Conservation (phyloP, 2,113 vertebrate species). For the Emydocephalus ijimae region DNA sequence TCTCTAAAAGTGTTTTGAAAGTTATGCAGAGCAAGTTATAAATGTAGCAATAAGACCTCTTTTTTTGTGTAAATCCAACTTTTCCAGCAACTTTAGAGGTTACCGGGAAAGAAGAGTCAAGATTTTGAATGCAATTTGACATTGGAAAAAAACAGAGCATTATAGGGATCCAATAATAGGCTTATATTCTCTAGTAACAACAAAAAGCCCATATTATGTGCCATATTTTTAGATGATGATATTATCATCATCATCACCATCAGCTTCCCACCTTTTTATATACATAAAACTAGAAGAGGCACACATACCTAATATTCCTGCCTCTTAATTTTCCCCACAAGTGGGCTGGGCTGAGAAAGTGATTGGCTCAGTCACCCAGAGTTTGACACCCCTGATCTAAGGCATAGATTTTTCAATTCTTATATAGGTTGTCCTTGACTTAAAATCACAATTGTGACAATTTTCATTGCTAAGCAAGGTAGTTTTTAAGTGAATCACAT, state of each 20-base stretch:
- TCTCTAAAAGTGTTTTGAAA: not conserved
- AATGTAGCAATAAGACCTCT: not conserved
- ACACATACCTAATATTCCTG: not conserved
- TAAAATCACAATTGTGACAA: no score
- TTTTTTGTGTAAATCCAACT: not conserved
- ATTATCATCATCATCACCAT: not conserved
- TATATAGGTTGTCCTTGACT: not conserved
- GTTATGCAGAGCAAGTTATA: not conserved
- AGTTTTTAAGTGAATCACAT: no score
- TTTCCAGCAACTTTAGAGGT: not conserved
- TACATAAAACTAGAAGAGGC: not conserved
- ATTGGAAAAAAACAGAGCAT: not conserved
- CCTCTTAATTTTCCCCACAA: not conserved
- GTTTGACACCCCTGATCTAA: not conserved
- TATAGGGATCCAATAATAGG: not conserved
- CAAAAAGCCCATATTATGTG: not conserved
- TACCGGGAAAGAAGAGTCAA: not conserved
- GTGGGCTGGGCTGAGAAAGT: not conserved
- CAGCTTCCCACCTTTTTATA: not conserved
- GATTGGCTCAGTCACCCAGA: no score
- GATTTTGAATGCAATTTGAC: not conserved
- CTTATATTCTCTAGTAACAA: not conserved
- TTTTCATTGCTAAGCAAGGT: no score
- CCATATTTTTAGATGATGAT: not conserved
- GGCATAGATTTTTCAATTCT: not conserved